Percentiles rank a stretch among this genome's conserved stretches.
Conservation (phyloP, 2,113 vertebrate genomes). For the Hucho hucho region DNA sequence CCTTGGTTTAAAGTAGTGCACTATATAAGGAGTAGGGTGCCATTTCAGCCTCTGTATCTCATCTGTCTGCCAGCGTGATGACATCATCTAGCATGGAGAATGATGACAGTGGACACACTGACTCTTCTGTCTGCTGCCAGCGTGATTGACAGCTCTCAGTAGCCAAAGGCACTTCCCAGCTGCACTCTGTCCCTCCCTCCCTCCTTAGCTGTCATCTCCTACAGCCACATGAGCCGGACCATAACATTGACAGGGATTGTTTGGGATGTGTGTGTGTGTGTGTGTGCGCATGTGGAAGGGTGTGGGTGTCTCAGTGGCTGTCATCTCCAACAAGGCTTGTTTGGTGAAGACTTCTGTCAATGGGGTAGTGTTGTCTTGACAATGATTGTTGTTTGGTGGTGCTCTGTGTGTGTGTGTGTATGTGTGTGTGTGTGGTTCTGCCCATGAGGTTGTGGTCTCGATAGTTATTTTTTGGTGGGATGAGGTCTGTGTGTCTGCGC, state of each 20-base stretch:
- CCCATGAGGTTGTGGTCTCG: constrained; percentile 1
- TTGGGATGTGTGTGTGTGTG: background rate
- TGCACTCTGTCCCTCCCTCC: constrained; percentile 13
- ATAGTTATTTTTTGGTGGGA: background rate
- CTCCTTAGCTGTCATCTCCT: constrained; percentile 17
- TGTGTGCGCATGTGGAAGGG: too few species aligned
- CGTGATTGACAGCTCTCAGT: constrained; percentile 10
- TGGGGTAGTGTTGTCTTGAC: constrained; percentile 14
- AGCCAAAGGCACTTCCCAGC: constrained; percentile 24
- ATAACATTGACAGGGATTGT: constrained; percentile 22
- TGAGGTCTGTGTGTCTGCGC: background rate
- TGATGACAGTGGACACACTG: background rate
- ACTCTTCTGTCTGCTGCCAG: constrained; percentile 4
- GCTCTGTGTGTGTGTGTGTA: background rate
- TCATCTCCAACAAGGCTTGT: constrained; percentile 13
- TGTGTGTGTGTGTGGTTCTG: constrained; percentile 11
- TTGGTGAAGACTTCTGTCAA: constrained; percentile 7
- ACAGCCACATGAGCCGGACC: constrained; percentile 2
- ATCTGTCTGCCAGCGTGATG: constrained; percentile 17
- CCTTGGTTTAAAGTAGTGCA: too few species aligned
- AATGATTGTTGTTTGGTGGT: constrained; percentile 16
- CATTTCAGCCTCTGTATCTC: background rate
- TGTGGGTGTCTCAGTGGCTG: constrained; percentile 5
- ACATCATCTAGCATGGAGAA: background rate
- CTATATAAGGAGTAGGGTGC: too few species aligned